phyloP scores from a whole-genome alignment of 2,113 vertebrate species.

The Mustela nigripes region DNA sequence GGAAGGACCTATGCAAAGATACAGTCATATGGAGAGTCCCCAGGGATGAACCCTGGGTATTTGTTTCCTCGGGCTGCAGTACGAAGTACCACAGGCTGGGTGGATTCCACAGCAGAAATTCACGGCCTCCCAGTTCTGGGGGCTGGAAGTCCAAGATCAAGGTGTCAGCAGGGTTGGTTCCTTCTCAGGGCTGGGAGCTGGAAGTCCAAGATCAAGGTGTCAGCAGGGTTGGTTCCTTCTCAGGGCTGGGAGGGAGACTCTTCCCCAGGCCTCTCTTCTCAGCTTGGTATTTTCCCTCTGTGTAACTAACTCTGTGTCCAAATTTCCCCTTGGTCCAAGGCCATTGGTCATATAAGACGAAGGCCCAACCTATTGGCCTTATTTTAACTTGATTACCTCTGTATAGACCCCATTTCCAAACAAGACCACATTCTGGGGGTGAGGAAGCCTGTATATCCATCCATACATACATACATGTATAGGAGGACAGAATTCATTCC shows the following conservation, averaged over 20 bases:
- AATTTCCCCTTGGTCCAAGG: background rate
- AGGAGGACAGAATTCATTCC: no score
- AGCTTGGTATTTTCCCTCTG: fast-evolving
- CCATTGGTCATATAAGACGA: background rate
- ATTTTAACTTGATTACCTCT: background rate
- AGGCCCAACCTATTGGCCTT: background rate
- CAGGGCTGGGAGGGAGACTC: no score
- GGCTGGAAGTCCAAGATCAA: background rate
- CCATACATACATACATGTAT: background rate
- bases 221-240: no score
- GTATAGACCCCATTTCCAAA: background rate
- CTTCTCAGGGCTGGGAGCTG: background rate
- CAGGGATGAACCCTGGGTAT: fast-evolving
- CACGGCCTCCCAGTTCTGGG: background rate
- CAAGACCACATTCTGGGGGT: background rate
- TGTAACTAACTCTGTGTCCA: background rate
- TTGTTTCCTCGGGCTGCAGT: background rate
- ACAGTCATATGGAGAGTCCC: fast-evolving
- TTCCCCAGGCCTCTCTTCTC: background rate
- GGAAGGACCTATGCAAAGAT: background rate
- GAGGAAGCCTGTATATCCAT: background rate
- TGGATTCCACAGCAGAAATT: fast-evolving
- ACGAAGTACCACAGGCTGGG: fast-evolving
- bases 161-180: no score
- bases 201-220: no score